phyloP scores from a whole-genome alignment of 2,888 invertebrate genomes.

The Trichopoda pennipes region DNA sequence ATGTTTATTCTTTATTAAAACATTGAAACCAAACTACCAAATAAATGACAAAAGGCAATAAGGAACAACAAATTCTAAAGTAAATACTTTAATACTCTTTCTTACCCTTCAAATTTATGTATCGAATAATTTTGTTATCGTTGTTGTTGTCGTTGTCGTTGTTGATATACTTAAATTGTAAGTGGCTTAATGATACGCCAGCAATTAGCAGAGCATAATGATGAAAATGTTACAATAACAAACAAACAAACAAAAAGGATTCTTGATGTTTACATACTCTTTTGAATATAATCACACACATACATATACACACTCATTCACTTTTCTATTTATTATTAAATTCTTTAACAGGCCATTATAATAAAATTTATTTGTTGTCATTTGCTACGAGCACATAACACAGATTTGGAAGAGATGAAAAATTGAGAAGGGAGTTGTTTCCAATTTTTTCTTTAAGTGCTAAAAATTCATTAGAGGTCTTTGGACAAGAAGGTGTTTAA shows the following conservation, averaged over 20 bases:
- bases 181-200: constrained; percentile 79
- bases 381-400: neutral
- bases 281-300: neutral
- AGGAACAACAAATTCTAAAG: constrained; percentile 44
- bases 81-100: constrained; percentile 28
- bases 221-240: constrained; percentile 44
- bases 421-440: constrained; percentile 12
- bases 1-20: neutral
- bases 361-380: constrained; percentile 57
- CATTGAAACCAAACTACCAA: constrained; percentile 16
- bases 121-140: constrained; percentile 71
- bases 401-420: neutral
- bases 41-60: constrained; percentile 18
- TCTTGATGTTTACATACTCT: no score
- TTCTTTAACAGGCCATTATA: constrained; percentile 50
- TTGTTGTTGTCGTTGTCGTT: constrained; percentile 69
- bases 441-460: constrained; percentile 48
- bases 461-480: constrained; percentile 50
- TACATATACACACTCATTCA: neutral
- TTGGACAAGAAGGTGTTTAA: constrained; percentile 36
- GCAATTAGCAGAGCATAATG: constrained; percentile 77
- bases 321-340: constrained; percentile 39
- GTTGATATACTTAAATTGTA: constrained; percentile 74
- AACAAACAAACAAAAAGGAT: constrained; percentile 28
- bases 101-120: constrained; percentile 34